Evolutionary conservation across 2,113 vertebrate species (phyloP).

Genomic region (Heterotis niloticus): DNA sequence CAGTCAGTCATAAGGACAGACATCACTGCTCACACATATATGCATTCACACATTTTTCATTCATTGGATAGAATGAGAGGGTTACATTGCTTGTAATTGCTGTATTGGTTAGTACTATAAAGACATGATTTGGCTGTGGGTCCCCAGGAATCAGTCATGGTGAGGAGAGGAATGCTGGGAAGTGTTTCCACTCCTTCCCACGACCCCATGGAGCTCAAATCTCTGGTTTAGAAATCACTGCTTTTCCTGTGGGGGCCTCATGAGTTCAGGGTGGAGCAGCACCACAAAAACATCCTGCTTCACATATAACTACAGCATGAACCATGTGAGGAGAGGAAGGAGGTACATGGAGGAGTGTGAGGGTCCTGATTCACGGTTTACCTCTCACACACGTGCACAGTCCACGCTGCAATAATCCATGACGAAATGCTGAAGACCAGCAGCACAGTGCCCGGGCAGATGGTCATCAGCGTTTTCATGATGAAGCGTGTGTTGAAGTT

Average conservation of each 20-base stretch:
- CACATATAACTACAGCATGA: too few relatives aligned
- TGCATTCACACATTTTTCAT: not conserved
- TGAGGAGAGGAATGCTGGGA: not conserved
- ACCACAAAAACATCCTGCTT: too few relatives aligned
- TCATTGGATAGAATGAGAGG: not conserved
- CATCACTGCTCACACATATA: too few relatives aligned
- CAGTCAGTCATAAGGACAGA: conserved; percentile 27
- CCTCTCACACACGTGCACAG: conserved; percentile 66
- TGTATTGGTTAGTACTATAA: not conserved
- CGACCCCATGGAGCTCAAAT: not conserved
- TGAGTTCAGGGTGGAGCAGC: not conserved
- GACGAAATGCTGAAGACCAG: conserved; percentile 46
- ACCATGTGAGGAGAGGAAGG: too few relatives aligned
- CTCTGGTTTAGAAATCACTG: not conserved
- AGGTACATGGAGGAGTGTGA: too few relatives aligned
- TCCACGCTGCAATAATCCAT: conserved; percentile 75
- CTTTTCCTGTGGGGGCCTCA: not conserved
- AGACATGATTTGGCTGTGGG: not conserved
- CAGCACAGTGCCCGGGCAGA: conserved; percentile 71
- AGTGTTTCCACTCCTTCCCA: not conserved
- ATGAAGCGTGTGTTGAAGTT: conserved; percentile 77
- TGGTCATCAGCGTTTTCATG: conserved; percentile 77
- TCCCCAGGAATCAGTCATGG: too few relatives aligned
- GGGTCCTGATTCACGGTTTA: not conserved
- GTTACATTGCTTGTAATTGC: not conserved